These are phyloP conservation scores for Dascillus cervinus DNA, from an alignment of 2,888 invertebrate species.

Conservation along the genomic window DNA sequence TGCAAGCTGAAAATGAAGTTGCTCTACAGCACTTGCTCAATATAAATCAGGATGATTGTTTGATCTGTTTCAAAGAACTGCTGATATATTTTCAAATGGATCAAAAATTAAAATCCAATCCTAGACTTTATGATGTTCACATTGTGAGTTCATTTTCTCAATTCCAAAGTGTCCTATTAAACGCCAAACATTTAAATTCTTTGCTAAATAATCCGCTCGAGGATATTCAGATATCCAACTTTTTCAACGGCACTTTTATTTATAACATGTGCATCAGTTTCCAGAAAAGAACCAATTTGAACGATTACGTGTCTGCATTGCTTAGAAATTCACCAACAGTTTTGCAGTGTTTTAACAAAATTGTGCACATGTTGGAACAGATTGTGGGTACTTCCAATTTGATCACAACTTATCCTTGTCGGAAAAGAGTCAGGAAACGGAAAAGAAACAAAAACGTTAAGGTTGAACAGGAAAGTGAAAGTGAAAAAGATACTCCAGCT, in stretches of 20 bases:
- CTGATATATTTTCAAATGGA: constrained; percentile 53
- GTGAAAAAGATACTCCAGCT: constrained; percentile 10
- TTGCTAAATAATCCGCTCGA: constrained; percentile 54
- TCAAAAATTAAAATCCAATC: constrained; percentile 45
- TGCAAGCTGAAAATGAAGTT: too few relatives aligned
- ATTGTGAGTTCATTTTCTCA: constrained; percentile 58
- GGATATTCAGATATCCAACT: constrained; percentile 50
- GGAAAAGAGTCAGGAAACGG: constrained; percentile 19
- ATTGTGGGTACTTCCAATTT: constrained; percentile 9
- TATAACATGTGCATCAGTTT: constrained; percentile 64
- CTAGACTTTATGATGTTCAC: constrained; percentile 49
- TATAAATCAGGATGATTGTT: constrained; percentile 51
- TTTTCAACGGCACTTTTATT: constrained; percentile 67
- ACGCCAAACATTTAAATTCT: constrained; percentile 55
- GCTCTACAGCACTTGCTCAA: too few relatives aligned
- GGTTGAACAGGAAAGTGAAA: constrained; percentile 2
- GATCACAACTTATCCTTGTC: constrained; percentile 13
- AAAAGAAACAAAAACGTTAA: constrained; percentile 4
- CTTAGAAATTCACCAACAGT: constrained; percentile 35
- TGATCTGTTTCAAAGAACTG: constrained; percentile 51
- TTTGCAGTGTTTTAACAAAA: constrained; percentile 26
- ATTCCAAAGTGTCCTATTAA: constrained; percentile 56
- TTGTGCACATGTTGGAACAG: constrained; percentile 22
- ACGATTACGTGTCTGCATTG: constrained; percentile 43
- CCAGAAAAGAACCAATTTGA: constrained; percentile 48